Evolutionary conservation across 2,113 vertebrate genomes (phyloP), one percentile per base, ranked within the genome.

Genomic region (Pica pica): DNA sequence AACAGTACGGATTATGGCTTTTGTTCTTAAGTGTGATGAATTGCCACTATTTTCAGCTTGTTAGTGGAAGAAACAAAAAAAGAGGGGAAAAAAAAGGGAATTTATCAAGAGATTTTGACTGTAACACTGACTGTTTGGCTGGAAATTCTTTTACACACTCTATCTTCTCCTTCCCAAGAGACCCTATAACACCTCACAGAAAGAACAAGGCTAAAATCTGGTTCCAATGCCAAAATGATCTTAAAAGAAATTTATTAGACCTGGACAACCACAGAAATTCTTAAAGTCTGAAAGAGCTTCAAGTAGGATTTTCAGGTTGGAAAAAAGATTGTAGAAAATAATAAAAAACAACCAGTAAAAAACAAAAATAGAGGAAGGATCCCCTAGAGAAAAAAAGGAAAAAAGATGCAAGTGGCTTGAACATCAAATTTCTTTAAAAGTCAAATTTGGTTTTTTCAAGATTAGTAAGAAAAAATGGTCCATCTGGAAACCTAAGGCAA

Each of bases 161-260:
- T 65, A 74, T 28, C 52, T 10, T 49, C 8, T 10, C 6, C 3
- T 4, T 83, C 46, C 42, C 28, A 64, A 91, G 53, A 55, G 1
- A 83, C 11, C 13, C 15, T 71, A 2, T 31, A 75, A 81, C 24
- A 77, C 35, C 30, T 77, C 11, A 31, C 11, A 92, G 60, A 18
- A 80, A 77, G 35, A 87, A 24, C 17, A 92, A 90, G 9, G 16
- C 4, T 77, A 94, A 90, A 84, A 81, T 41, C 64, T 84, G 69
- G 78, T 81, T 81, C 49, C 17, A 74, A n/a, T 49, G 21, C 4
- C 35, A 81, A 77, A 87, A 44, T 27, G 0, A 60, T 52, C 55
- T 87, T 80, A 35, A 39, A 92, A 81, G 22, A 82, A 69, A 70
- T 79, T 44, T 79, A 39, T 18, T 78, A 57, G 35, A 79, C 46